Evolutionary conservation across 2,888 invertebrate species (phyloP).

Genomic region (Tethea ocularis): DNA sequence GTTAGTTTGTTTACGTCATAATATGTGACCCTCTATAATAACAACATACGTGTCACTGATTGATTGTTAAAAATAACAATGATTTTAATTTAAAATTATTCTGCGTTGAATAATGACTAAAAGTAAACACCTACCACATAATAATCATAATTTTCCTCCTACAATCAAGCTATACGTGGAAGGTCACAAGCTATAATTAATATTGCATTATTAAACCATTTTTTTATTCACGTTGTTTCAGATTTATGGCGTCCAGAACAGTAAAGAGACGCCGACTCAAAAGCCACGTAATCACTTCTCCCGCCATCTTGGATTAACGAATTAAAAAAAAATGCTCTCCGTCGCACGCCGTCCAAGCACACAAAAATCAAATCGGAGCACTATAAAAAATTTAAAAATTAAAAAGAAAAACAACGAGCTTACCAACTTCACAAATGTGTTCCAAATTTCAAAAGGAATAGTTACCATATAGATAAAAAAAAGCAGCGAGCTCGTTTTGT

Average conservation of each 20-base stretch:
- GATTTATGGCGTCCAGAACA: conserved; percentile 58
- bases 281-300: conserved; percentile 23
- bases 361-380: conserved; percentile 42
- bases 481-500: conserved; percentile 23
- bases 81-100: not conserved
- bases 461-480: conserved; percentile 28
- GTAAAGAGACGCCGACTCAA: conserved; percentile 41
- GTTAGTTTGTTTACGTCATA: too few species aligned
- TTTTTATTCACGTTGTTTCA: conserved; percentile 47
- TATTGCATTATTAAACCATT: not conserved
- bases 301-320: conserved; percentile 38
- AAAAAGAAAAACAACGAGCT: conserved; percentile 74
- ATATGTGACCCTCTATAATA: too few species aligned
- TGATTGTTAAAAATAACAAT: too few species aligned
- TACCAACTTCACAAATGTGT: conserved; percentile 60
- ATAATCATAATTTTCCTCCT: not conserved
- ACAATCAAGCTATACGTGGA: not conserved
- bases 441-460: conserved; percentile 41
- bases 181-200: not conserved
- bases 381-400: conserved; percentile 59
- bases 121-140: too few species aligned
- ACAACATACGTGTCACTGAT: too few species aligned
- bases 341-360: conserved; percentile 62
- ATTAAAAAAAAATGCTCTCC: conserved; percentile 60
- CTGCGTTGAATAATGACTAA: too few species aligned